Evolutionary conservation across 2,113 vertebrate species (phyloP).

Genomic region (Protomyctophum bolini): DNA sequence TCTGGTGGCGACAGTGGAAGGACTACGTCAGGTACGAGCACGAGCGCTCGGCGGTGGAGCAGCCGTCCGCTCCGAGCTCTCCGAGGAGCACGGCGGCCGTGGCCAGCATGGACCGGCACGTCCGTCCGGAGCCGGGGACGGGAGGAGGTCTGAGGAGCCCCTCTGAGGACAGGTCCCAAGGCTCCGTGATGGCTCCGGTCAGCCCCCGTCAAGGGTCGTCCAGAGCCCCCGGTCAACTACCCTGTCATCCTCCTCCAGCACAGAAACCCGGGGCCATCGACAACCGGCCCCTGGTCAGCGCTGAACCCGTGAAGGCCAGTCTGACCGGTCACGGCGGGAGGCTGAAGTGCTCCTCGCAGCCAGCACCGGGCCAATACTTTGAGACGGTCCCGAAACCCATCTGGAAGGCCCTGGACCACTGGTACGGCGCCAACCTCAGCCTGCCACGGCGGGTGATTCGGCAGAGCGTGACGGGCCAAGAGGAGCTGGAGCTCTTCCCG

Average conservation of each 20-base stretch:
- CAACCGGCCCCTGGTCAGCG: constrained; percentile 92
- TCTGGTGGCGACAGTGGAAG: constrained; percentile 99
- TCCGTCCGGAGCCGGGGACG: constrained; percentile 72
- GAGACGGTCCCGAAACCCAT: constrained; percentile 95
- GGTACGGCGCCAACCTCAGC: constrained; percentile 97
- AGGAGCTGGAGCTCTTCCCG: constrained; percentile 94
- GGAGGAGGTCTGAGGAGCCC: constrained; percentile 69
- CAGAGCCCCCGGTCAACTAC: constrained; percentile 83
- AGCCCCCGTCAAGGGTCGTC: constrained; percentile 83
- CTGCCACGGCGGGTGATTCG: constrained; percentile 92
- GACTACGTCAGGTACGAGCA: constrained; percentile 90
- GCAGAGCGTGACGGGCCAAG: constrained; percentile 81
- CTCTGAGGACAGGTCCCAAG: constrained; percentile 89
- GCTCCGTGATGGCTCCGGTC: constrained; percentile 90
- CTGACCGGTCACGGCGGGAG: constrained; percentile 96
- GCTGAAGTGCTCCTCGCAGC: constrained; percentile 84
- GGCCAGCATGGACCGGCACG: constrained; percentile 46
- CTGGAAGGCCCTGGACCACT: constrained; percentile 97
- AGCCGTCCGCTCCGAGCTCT: constrained; percentile 86
- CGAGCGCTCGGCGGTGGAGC: constrained; percentile 89
- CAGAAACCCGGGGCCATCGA: constrained; percentile 97
- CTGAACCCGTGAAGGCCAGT: constrained; percentile 93
- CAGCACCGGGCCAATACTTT: constrained; percentile 86
- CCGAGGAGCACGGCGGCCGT: constrained; percentile 78
- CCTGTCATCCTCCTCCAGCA: constrained; percentile 85